Percentiles rank a stretch among this genome's conserved stretches.
Evolutionary conservation across 2,888 invertebrate genomes (phyloP).

Genomic region (Tetragonisca angustula): DNA sequence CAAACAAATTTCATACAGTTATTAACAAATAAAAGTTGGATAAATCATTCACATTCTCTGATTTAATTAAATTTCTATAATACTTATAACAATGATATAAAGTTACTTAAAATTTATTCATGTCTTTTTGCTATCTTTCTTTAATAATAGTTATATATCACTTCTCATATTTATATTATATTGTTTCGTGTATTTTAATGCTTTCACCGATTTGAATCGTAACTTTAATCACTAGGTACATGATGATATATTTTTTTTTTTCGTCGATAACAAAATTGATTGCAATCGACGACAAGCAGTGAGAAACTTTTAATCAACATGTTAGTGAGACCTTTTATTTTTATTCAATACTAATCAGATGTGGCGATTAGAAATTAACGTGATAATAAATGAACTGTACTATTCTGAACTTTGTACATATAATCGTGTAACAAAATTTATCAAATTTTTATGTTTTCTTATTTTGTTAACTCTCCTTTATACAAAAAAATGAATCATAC

Average conservation of each 20-base stretch:
- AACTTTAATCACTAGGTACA: slow-evolving; percentile 28
- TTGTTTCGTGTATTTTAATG: slow-evolving; percentile 3
- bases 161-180: slow-evolving; percentile 27
- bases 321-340: slow-evolving; percentile 43
- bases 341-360: slow-evolving; percentile 62
- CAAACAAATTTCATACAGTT: slow-evolving; percentile 22
- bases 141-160: slow-evolving; percentile 39
- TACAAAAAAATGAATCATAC: slow-evolving; percentile 64
- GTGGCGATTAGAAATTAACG: slow-evolving; percentile 65
- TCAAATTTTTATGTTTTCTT: slow-evolving; percentile 50
- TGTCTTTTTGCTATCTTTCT: slow-evolving; percentile 32
- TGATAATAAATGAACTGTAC: slow-evolving; percentile 77
- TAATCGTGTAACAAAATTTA: slow-evolving; percentile 61
- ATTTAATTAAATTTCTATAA: slow-evolving; percentile 51
- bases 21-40: slow-evolving; percentile 25
- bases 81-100: slow-evolving; percentile 51
- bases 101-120: slow-evolving; percentile 42
- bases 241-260: neutral
- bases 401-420: slow-evolving; percentile 66
- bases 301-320: slow-evolving; percentile 36
- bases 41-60: slow-evolving; percentile 23
- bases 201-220: slow-evolving; percentile 16
- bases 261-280: slow-evolving; percentile 8
- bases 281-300: slow-evolving; percentile 42
- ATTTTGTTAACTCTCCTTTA: slow-evolving; percentile 54